Conservation (phyloP, 2,797 vertebrate species). For the Spatula versicolor region DNA sequence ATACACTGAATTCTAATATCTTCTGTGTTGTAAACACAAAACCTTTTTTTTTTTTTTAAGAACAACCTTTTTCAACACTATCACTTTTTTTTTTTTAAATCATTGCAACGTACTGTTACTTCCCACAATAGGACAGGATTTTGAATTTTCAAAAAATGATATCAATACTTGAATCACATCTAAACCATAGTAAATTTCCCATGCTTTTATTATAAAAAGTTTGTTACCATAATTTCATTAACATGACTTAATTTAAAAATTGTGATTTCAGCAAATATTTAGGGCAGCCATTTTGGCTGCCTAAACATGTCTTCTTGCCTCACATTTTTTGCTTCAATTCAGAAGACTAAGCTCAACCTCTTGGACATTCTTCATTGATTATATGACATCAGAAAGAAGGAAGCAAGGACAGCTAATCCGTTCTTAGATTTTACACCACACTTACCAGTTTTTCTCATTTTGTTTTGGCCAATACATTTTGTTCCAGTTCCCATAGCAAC, state of each 20-base stretch:
- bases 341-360: background rate
- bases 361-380: background rate
- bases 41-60: background rate
- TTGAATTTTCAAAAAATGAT: background rate
- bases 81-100: background rate
- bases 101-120: background rate
- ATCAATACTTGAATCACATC: background rate
- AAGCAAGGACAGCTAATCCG: background rate
- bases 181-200: background rate
- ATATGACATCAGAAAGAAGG: background rate
- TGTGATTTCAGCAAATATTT: background rate
- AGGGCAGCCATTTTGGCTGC: background rate
- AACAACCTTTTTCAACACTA: background rate
- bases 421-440: background rate
- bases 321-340: background rate
- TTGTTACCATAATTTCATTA: background rate
- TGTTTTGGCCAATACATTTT: constrained; percentile 89
- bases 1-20: background rate
- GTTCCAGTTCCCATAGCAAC: constrained; percentile 95
- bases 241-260: background rate
- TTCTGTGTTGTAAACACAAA: background rate
- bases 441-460: constrained; percentile 89
- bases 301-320: background rate
- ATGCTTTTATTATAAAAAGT: background rate
- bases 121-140: background rate